Evolutionary conservation across 2,888 invertebrate genomes (phyloP), one percentile per base, ranked within the genome.

Genomic region (Harpalus rubripes): DNA sequence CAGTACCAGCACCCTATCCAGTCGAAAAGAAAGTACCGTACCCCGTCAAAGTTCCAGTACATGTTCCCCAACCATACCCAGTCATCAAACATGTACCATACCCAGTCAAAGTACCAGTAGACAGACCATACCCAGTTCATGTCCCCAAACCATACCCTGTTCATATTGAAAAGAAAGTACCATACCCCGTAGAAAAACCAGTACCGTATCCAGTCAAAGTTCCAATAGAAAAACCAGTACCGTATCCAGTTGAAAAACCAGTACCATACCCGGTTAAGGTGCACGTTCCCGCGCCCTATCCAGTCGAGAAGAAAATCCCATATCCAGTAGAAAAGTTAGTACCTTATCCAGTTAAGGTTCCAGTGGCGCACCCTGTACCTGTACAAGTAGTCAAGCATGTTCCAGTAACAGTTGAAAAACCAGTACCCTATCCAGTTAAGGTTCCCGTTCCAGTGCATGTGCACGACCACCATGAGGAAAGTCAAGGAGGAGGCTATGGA

Each of bases 261-360:
- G 95, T 96, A 87, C 96, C 96, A 39, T 94, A 94, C 88, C 93
- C 93, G 76, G 95, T 96, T 6, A 96, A 96, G 89, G 95, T 96
- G 32, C 95, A 93, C 8, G 93, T 94, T 56, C 95, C 95, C 15
- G 94, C 93, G 7, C 95, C 95, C 26, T 95, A 95, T 90, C 94
- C 94, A 18, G 94, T 95, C 0, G 93, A 94, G 88, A 94, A 94
- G 88, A 92, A 94, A 56, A 92, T 95, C 58, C 95, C 94, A 0
- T 93, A 94, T 89, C 94, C 94, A 12, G 94, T 94, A 0, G 94
- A 95, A 91, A 93, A 94, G 91, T 94, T 94, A 87, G 94, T 95
- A 52, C 94, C 95, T 0, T 94, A 94, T 88, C 93, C 92, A 8
- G 93, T 93, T 8, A 92, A 93, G 88, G 91, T 92, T 52, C 92